Conservation (phyloP, 2,888 invertebrate species). For the Polyploca ridens region DNA sequence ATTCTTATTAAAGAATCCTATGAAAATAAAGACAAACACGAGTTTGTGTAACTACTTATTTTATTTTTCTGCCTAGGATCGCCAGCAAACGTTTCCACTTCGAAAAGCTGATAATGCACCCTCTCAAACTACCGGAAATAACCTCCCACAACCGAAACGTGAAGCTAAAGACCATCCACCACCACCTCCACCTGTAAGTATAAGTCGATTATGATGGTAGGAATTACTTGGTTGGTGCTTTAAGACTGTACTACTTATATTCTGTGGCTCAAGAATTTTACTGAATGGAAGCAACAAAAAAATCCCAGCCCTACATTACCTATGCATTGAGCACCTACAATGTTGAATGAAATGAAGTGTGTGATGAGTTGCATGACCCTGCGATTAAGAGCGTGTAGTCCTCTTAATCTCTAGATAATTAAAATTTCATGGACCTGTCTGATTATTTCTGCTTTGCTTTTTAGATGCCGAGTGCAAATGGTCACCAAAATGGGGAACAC, state of each 20-base stretch:
- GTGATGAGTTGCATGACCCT: too few species aligned
- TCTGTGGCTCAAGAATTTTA: not conserved
- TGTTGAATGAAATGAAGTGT: too few species aligned
- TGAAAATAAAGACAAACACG: too few species aligned
- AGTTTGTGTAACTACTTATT: not conserved
- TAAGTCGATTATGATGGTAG: conserved; percentile 8
- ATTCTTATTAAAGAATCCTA: too few species aligned
- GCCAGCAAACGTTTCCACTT: conserved; percentile 66
- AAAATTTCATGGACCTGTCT: not conserved
- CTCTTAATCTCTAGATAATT: too few species aligned
- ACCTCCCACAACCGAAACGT: conserved; percentile 44
- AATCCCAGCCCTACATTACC: too few species aligned
- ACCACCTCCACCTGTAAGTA: conserved; percentile 86
- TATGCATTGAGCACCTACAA: too few species aligned
- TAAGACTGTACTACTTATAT: too few species aligned
- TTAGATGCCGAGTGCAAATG: conserved; percentile 71
- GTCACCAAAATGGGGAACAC: conserved; percentile 61
- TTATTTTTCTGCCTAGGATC: conserved; percentile 58
- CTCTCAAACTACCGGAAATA: conserved; percentile 40
- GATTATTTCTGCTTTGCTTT: conserved; percentile 28
- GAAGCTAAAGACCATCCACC: conserved; percentile 75
- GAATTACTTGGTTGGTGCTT: not conserved
- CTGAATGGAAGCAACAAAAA: not conserved
- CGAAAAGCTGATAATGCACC: conserved; percentile 50
- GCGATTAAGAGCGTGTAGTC: too few species aligned